A percentile compares a stretch with the other conserved stretches of the same genome.
Evolutionary conservation across 2,888 invertebrate species (phyloP).

Genomic region (Anoncus sp.): DNA sequence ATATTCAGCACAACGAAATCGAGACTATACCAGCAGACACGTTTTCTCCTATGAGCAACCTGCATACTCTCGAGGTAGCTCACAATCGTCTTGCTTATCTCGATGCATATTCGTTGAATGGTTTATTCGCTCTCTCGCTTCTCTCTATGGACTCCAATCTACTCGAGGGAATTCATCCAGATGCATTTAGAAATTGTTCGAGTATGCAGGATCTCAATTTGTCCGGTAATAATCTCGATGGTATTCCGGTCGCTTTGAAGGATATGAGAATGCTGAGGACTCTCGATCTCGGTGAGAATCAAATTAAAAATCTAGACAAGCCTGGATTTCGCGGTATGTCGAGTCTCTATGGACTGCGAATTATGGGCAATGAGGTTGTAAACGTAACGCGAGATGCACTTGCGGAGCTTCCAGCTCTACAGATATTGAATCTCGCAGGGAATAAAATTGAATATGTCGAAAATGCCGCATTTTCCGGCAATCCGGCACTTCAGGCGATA

Average conservation of each 20-base stretch:
- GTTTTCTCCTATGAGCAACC: slow-evolving; percentile 95
- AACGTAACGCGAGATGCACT: slow-evolving; percentile 93
- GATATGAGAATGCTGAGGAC: slow-evolving; percentile 94
- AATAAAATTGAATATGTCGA: slow-evolving; percentile 93
- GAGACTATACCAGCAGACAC: slow-evolving; percentile 94
- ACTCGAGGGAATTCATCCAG: slow-evolving; percentile 92
- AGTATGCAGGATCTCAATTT: slow-evolving; percentile 95
- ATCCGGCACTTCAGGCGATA: slow-evolving; percentile 92
- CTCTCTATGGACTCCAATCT: slow-evolving; percentile 94
- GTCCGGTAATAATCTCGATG: slow-evolving; percentile 93
- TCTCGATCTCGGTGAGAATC: slow-evolving; percentile 96
- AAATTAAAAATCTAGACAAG: slow-evolving; percentile 91
- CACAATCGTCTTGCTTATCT: slow-evolving; percentile 94
- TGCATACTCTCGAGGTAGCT: slow-evolving; percentile 94
- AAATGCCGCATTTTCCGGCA: slow-evolving; percentile 91
- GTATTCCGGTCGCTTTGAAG: slow-evolving; percentile 91
- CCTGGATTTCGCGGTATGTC: slow-evolving; percentile 93
- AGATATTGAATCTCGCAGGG: slow-evolving; percentile 94
- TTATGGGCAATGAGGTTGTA: slow-evolving; percentile 94
- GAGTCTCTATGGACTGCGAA: slow-evolving; percentile 93
- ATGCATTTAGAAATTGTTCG: slow-evolving; percentile 96
- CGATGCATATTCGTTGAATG: slow-evolving; percentile 94
- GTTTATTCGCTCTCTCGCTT: slow-evolving; percentile 93
- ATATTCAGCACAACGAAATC: slow-evolving; percentile 93
- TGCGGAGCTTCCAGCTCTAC: slow-evolving; percentile 91